These are phyloP conservation scores for Saimiri boliviensis DNA, from an alignment of 2,113 vertebrate species.

Conservation along the genomic window DNA sequence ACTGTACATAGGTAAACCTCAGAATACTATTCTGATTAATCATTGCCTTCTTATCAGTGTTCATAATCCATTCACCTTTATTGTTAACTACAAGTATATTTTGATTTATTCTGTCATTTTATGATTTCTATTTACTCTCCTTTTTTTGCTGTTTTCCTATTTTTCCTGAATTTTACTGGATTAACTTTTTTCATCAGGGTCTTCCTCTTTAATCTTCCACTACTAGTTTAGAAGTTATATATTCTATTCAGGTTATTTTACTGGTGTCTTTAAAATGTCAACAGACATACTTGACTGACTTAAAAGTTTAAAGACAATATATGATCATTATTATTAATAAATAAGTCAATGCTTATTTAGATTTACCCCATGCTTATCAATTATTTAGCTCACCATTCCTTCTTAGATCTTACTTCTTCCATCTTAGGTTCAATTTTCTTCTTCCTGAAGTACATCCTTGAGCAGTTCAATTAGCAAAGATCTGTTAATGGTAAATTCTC, in stretches of 20 bases:
- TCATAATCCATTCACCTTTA: constrained; percentile 41
- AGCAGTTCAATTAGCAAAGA: constrained; percentile 68
- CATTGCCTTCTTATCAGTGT: constrained; percentile 3
- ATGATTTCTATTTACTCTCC: constrained; percentile 10
- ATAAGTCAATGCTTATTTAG: constrained; percentile 46
- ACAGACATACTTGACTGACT: neutral
- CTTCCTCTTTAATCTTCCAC: neutral
- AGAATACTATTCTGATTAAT: neutral
- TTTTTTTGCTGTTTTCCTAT: constrained; percentile 26
- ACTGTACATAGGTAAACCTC: neutral
- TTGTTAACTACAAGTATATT: constrained; percentile 5
- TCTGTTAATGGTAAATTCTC: constrained; percentile 69
- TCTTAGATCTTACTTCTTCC: constrained; percentile 69
- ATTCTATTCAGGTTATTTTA: constrained; percentile 53
- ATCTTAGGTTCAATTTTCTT: constrained; percentile 70
- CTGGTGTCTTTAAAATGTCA: constrained; percentile 53
- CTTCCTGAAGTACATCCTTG: constrained; percentile 71
- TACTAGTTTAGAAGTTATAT: constrained; percentile 21
- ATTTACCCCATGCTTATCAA: constrained; percentile 52
- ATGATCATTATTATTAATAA: constrained; percentile 31
- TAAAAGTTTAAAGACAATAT: constrained; percentile 36
- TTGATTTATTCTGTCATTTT: constrained; percentile 19
- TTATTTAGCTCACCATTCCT: constrained; percentile 65
- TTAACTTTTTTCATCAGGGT: neutral
- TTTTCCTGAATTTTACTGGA: constrained; percentile 25